These are phyloP conservation scores for Torymus aiolomorphi DNA, from an alignment of 2,888 invertebrate species.

Conservation along the genomic window DNA sequence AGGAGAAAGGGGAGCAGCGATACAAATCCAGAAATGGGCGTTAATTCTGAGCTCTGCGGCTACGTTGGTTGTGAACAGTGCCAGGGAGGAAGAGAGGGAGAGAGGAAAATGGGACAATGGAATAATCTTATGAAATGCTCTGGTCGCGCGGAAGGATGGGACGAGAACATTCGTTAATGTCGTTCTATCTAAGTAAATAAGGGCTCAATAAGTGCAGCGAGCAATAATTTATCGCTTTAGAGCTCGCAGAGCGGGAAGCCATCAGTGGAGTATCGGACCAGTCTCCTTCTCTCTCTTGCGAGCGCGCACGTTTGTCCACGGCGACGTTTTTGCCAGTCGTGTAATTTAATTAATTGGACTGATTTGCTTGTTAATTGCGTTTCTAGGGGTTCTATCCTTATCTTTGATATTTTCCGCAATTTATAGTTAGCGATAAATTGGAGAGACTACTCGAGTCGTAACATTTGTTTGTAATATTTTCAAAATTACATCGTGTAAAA, in stretches of 20 bases:
- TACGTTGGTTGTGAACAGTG: neutral
- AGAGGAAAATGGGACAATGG: constrained; percentile 16
- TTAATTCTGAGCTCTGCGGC: neutral
- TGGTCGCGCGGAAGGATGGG: too few species aligned
- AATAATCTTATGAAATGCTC: neutral
- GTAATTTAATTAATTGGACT: too few species aligned
- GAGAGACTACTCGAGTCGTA: too few species aligned
- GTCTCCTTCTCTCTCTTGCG: neutral
- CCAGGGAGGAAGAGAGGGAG: neutral
- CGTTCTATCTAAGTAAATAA: neutral
- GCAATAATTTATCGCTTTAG: too few species aligned
- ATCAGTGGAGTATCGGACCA: neutral
- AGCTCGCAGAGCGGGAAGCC: too few species aligned
- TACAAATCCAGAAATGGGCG: neutral
- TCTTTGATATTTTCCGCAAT: too few species aligned
- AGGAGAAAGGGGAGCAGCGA: neutral
- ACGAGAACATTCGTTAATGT: neutral
- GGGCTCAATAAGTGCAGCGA: neutral
- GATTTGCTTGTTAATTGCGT: too few species aligned
- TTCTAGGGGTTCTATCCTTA: too few species aligned
- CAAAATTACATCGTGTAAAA: too few species aligned
- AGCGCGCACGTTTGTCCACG: neutral
- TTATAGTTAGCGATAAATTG: too few species aligned
- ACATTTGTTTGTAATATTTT: too few species aligned
- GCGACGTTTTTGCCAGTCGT: too few species aligned